These are phyloP conservation scores for Temnothorax nylanderi DNA, from an alignment of 1,140 invertebrate genomes.

Conservation along the genomic window DNA sequence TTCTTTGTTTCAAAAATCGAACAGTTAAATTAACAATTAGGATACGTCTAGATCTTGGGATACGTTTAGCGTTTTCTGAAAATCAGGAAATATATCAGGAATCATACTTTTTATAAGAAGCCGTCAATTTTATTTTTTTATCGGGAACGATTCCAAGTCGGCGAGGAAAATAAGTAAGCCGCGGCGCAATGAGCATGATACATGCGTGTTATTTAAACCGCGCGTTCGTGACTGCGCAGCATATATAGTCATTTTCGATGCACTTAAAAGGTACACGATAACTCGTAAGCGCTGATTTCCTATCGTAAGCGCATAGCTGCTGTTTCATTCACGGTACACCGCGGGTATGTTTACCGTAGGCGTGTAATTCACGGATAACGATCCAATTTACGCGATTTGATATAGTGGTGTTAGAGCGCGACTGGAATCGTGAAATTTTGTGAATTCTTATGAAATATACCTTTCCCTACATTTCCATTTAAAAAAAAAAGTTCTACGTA, in stretches of 20 bases:
- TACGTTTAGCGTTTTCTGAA: not conserved
- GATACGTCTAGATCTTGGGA: too few species aligned
- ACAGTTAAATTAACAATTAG: not conserved
- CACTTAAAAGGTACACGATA: slow-evolving; percentile 29
- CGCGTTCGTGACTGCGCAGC: not conserved
- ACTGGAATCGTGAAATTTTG: not conserved
- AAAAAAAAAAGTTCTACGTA: not conserved
- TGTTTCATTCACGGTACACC: slow-evolving; percentile 40
- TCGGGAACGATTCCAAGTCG: not conserved
- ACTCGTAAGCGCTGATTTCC: slow-evolving; percentile 31
- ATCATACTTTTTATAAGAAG: not conserved
- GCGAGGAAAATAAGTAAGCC: slow-evolving; percentile 28
- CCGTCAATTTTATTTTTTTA: not conserved
- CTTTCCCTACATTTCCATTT: not conserved
- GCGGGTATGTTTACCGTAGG: slow-evolving; percentile 9
- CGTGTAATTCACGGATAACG: not conserved
- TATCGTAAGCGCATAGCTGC: slow-evolving; percentile 25
- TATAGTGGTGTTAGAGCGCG: not conserved
- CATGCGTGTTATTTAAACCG: not conserved
- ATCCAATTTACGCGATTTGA: slow-evolving; percentile 4
- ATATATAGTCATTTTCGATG: slow-evolving; percentile 40
- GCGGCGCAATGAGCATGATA: not conserved
- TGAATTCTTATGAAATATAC: not conserved
- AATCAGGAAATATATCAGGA: not conserved
- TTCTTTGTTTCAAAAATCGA: not conserved